Conservation (phyloP, 2,888 invertebrate species). For the Chrysopilus asiliformis region DNA sequence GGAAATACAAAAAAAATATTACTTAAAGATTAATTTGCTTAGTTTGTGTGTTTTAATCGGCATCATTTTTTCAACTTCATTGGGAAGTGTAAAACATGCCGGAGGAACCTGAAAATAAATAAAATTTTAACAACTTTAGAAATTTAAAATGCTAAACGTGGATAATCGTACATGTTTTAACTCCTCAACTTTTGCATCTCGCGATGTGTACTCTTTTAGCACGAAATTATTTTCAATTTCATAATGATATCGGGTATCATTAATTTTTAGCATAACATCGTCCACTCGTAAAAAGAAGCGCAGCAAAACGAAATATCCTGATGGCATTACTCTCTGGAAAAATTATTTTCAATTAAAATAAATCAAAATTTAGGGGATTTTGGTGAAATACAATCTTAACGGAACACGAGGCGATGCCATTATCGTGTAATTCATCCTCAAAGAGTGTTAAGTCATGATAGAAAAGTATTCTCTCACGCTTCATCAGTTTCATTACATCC, state of each 20-base stretch:
- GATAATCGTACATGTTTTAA: conserved; percentile 44
- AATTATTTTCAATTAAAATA: background rate
- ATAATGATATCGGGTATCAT: conserved; percentile 79
- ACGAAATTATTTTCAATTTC: conserved; percentile 64
- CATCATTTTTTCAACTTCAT: conserved; percentile 51
- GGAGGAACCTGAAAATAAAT: conserved; percentile 40
- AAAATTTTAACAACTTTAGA: conserved; percentile 6
- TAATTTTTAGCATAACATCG: conserved; percentile 72
- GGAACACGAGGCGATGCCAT: conserved; percentile 80
- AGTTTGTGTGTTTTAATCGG: too few relatives aligned
- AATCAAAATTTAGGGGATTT: background rate
- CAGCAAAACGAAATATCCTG: conserved; percentile 77
- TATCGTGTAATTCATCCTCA: conserved; percentile 97
- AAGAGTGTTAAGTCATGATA: conserved; percentile 87
- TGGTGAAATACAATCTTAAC: conserved; percentile 68
- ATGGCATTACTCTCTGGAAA: conserved; percentile 84
- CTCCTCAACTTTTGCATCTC: conserved; percentile 59
- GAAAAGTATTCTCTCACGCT: conserved; percentile 82
- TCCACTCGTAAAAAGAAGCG: conserved; percentile 92
- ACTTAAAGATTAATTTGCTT: too few relatives aligned
- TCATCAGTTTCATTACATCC: conserved; percentile 75
- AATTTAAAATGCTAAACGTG: too few relatives aligned
- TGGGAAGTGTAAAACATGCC: conserved; percentile 50
- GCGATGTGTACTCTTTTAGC: conserved; percentile 67
- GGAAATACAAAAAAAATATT: too few relatives aligned